Base-by-base conservation (phyloP, 2,888 invertebrate species). In the Epistrophella euchroma region DNA sequence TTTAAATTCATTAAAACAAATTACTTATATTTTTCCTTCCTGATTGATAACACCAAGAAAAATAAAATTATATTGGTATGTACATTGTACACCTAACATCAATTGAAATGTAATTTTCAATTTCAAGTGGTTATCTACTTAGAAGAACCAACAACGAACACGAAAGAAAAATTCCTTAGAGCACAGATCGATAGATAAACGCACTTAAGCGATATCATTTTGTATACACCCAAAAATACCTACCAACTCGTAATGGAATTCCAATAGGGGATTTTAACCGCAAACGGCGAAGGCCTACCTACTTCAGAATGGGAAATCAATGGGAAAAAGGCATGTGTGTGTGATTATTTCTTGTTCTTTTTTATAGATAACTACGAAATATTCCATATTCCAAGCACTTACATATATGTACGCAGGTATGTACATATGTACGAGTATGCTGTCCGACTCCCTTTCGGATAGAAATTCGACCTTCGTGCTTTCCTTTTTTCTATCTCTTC, bases 21-120 rank as follows among this genome's bases (percentile, higher is more conserved):
- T 56, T 28, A 47, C 50, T 68, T 56, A 17, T 17, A 45, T 45
- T 45, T 45, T 72, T 68, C 35, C 17, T 45, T 66, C 28, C 60
- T 68, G 80, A 85, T 80, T 68, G 80, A 85, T 80, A 85, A 85
- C 60, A 80, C 43, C 25, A 52, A 66, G 19, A 35, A 50, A 37
- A 43, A 73, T 17, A 32, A n/a, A n/a, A n/a, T n/a, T 19, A 47
- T 11, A 52, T n/a, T n/a, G n/a, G n/a, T 1, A 3, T 15, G 1
- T 22, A 13, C 5, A 50, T n/a, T n/a, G n/a, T 11, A 50, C 15
- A 7, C 52, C 28, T 28, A 28, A 4, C 66, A 75, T 13, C 72
- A 79, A 81, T 81, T 81, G 85, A 81, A 72, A 70, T 76, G 68
- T 81, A 64, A 76, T 81, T 80, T 70, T 72, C 62, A 85, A 81